These are phyloP conservation scores for Slavum lentiscoides DNA, from an alignment of 2,888 invertebrate species.

Conservation along the genomic window DNA sequence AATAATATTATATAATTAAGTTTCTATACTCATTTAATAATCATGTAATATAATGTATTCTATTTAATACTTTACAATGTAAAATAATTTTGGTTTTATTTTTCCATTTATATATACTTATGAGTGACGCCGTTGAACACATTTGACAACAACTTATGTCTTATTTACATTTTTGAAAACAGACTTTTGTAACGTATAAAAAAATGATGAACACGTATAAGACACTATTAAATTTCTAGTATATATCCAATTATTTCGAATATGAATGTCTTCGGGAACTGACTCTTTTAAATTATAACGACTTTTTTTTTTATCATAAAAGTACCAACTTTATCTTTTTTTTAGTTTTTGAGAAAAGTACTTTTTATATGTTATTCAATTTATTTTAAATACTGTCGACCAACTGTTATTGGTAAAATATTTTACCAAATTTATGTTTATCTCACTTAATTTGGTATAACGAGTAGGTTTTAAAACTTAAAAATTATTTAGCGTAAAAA, in stretches of 20 bases:
- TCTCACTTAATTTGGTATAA: too few species aligned
- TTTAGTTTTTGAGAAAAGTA: not conserved
- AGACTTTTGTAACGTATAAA: not conserved
- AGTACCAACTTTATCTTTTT: not conserved
- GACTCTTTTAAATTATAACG: constrained; percentile 3
- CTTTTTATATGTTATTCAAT: constrained; percentile 10
- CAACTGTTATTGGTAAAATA: not conserved
- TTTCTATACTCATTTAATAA: too few species aligned
- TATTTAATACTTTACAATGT: not conserved
- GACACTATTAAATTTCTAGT: constrained; percentile 12
- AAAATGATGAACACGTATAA: not conserved
- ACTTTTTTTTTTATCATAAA: not conserved
- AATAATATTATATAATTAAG: too few species aligned
- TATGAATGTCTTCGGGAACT: not conserved
- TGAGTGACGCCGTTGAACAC: not conserved
- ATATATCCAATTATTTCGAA: constrained; percentile 12
- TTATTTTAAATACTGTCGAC: not conserved
- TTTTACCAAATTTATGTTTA: too few species aligned
- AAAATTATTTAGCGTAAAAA: too few species aligned
- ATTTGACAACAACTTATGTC: not conserved
- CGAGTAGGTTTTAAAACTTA: too few species aligned
- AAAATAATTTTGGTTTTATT: not conserved
- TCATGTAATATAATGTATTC: too few species aligned
- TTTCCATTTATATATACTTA: not conserved
- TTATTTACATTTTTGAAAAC: not conserved